Base-by-base conservation (phyloP, 2,113 vertebrate species). In the Trematomus loennbergii region DNA sequence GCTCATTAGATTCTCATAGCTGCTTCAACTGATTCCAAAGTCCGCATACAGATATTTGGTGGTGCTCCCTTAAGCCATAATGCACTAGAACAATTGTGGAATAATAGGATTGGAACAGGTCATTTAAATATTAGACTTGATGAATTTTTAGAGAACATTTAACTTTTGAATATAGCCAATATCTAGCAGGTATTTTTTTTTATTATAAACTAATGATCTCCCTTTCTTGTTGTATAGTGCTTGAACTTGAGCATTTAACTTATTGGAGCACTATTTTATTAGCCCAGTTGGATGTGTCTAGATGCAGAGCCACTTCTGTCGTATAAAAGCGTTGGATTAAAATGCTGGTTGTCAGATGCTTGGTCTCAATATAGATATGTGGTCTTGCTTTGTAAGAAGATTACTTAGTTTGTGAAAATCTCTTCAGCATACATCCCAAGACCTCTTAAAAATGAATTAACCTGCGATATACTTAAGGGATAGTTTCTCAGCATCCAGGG, bases 361-460 rank as follows among this genome's bases (percentile, higher is more conserved):
- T 36, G 33, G 33, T 11, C 22, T 77, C 29, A 49, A 50, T 9
- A 60, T 18, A 43, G 57, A 58, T 29, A 74, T 12, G 36, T 60
- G 25, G 22, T 46, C 63, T 61, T 49, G 15, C 12, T 70, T 60
- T 54, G 36, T 12, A 72, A 72, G 50, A 66, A 60, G 18, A 12
- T n/a, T 0, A 46, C 9, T 62, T 71, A n/a, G 15, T 50, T 46
- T 29, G 13, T 50, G 15, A 65, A 22, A 65, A 49, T 17, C 1
- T 16, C 55, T 25, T 48, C 55, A 72, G 22, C 3, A 15, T n/a
- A n/a, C 17, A n/a, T 33, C 15, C 4, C 17, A 53, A 12, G 1
- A 6, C 11, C 16, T 12, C 7, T 18, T 33, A 12, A 16, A 12
- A 16, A 60, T 22, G 11, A 33, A 16, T 45, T 55, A 25, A 45